Conservation (phyloP, 1,140 invertebrate genomes). For the Andrena cerasifolii region DNA sequence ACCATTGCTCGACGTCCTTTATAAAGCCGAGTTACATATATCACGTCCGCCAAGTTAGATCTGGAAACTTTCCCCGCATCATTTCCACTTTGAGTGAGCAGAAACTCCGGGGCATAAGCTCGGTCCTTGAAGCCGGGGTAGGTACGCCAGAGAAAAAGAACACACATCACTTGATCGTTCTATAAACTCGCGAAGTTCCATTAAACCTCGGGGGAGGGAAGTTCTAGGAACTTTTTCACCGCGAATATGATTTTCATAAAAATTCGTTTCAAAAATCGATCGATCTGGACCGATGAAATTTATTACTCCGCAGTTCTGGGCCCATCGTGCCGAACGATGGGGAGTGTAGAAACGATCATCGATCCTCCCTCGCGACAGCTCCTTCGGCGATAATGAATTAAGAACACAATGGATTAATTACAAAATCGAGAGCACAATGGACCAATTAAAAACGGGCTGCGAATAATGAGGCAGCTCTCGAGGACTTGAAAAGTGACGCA, state of each 20-base stretch:
- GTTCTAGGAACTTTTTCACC: not conserved
- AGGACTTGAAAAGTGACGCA: not conserved
- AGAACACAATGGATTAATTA: conserved; percentile 13
- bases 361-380: conserved; percentile 3
- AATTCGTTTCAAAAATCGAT: not conserved
- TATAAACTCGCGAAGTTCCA: not conserved
- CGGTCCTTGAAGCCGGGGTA: not conserved
- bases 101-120: not conserved
- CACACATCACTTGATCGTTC: not conserved
- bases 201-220: not conserved
- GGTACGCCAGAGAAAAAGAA: not conserved
- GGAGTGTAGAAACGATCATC: conserved; percentile 12
- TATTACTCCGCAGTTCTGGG: not conserved
- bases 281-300: not conserved
- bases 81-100: not conserved
- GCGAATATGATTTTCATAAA: not conserved
- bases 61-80: not conserved
- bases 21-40: not conserved
- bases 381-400: not conserved
- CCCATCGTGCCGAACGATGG: not conserved
- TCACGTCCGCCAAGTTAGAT: not conserved
- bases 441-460: not conserved
- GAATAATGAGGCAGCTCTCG: conserved; percentile 11
- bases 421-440: conserved; percentile 3
- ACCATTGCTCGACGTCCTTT: too few species aligned